Evolutionary conservation across 2,113 vertebrate species (phyloP), one percentile per base, ranked within the genome.

Genomic region (Eclectus roratus): DNA sequence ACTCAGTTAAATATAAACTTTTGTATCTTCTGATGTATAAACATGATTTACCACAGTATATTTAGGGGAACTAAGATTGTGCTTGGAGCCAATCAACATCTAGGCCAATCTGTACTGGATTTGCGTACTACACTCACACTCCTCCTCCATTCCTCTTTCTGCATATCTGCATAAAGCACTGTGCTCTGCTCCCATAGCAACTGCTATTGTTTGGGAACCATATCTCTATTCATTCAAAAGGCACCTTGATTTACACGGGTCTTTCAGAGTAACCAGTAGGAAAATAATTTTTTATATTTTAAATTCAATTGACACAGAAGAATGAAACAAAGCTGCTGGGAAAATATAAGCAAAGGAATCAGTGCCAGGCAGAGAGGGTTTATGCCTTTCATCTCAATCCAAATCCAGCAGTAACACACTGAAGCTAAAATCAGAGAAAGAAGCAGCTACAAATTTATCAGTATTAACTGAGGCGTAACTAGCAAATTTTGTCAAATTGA

Each of bases 1-100:
- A 90, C 56, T 81, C 78, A 74, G 53, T 92, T 96, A 96, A 97
- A 95, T 80, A 91, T 80, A 81, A 96, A 93, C 66, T 93, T 96
- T 86, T 63, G 10, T 86, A 69, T 80, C 20, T 31, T 85, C 70
- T 83, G 41, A 49, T 82, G 37, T 81, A 53, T 43, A 88, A 88
- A 82, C 74, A 81, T 95, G 73, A 96, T 89, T 89, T 95, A 81
- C n/a, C 69, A 61, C 27, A 68, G 33, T 58, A 31, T 56, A 81
- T 96, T 96, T 85, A 41, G 35, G 49, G 69, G 21, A 94, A n/a
- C 10, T 66, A 82, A 88, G 41, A 37, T 39, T 85, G n/a, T 53
- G 4, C 23, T 86, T 70, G 55, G 41, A 82, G 33, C 29, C 63
- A 92, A 6, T 49, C 31, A 53, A 28, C 0, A 1, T 8, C 53